Evolutionary conservation across 1,140 invertebrate species (phyloP).

Genomic region (Helicorthomorpha holstii): DNA sequence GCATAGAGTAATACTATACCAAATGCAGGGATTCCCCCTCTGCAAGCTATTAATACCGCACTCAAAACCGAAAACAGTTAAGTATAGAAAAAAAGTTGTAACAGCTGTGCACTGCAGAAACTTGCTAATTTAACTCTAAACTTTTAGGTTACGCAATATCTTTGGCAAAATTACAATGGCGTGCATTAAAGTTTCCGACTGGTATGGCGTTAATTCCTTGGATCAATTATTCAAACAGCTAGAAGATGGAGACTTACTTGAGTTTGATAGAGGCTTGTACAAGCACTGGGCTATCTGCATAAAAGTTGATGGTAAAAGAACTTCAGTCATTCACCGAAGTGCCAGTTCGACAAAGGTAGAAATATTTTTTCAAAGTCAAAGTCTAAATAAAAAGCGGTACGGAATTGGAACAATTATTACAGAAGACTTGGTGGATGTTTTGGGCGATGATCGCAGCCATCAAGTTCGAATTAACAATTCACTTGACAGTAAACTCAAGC

Average conservation of each 20-base stretch:
- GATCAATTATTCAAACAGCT: background rate
- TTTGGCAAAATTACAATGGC: too few relatives aligned
- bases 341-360: background rate
- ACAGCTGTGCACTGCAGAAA: too few relatives aligned
- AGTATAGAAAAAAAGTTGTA: too few relatives aligned
- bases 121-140: too few relatives aligned
- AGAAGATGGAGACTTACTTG: background rate
- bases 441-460: background rate
- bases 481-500: background rate
- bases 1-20: too few relatives aligned
- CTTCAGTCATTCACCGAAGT: background rate
- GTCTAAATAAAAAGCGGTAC: too few relatives aligned
- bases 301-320: background rate
- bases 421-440: background rate
- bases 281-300: background rate
- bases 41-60: too few relatives aligned
- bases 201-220: background rate
- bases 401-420: background rate
- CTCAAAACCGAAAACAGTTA: too few relatives aligned
- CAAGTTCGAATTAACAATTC: slow-evolving; percentile 5
- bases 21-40: too few relatives aligned
- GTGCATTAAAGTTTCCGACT: background rate
- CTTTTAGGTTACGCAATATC: too few relatives aligned
- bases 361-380: background rate
- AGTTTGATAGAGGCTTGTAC: background rate